Percentiles rank a stretch among this genome's conserved stretches.
Conservation (phyloP, 2,888 invertebrate genomes). For the Brachynemurus nebulosus region DNA sequence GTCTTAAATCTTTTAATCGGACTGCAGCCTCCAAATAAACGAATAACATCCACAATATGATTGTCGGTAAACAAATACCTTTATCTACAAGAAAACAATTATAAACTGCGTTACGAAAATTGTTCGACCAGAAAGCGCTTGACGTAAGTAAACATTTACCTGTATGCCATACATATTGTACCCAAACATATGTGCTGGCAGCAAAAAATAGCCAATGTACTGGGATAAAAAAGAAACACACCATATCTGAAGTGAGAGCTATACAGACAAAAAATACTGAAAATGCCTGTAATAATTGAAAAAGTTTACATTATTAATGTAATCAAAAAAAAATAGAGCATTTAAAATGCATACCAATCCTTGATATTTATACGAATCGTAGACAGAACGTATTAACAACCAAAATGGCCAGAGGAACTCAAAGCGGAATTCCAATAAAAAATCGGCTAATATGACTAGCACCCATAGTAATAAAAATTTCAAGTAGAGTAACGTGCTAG, state of each 20-base stretch:
- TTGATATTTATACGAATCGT: slow-evolving; percentile 96
- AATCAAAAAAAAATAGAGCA: not conserved
- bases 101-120: not conserved
- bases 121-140: no score
- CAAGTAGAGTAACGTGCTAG: slow-evolving; percentile 84
- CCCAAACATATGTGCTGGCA: slow-evolving; percentile 98
- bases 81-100: slow-evolving; percentile 24
- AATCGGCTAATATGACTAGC: slow-evolving; percentile 86
- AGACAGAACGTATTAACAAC: slow-evolving; percentile 87
- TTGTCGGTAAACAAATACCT: slow-evolving; percentile 88
- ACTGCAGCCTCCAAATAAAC: slow-evolving; percentile 90
- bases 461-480: slow-evolving; percentile 93
- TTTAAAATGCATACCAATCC: slow-evolving; percentile 62
- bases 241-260: slow-evolving; percentile 93
- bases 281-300: slow-evolving; percentile 85
- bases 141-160: slow-evolving; percentile 40
- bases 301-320: not conserved
- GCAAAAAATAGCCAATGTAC: slow-evolving; percentile 96
- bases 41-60: slow-evolving; percentile 85
- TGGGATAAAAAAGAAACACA: slow-evolving; percentile 98
- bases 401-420: slow-evolving; percentile 99
- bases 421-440: slow-evolving; percentile 95
- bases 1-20: slow-evolving; percentile 67
- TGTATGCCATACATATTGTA: slow-evolving; percentile 96
- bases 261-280: slow-evolving; percentile 97